Base-by-base conservation (phyloP, 2,888 invertebrate species). In the Amphipoea lucens region DNA sequence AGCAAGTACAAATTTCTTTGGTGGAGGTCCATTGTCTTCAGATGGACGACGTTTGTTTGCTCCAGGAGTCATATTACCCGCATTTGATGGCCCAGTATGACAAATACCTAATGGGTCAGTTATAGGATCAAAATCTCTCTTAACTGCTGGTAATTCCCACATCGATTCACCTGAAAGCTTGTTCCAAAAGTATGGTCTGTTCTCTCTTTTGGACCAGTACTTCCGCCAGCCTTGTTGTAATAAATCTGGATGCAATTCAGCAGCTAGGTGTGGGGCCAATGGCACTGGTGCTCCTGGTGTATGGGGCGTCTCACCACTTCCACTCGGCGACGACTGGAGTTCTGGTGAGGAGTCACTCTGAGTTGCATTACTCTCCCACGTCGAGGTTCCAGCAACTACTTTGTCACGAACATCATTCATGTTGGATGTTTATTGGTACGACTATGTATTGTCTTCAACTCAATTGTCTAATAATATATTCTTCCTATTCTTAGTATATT, bases 101-200 rank as follows among this genome's bases (percentile, higher is more conserved):
- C 98, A 98, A 87, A 99, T 99, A 20, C 99, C 99, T 81, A 99
- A 96, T 0, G 99, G 99, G 95, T 99, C 99, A 76, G 99, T 99
- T 72, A 99, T 97, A 1, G 99, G 99, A 97, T 99, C 99, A 95
- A 98, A 99, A 90, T 98, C 98, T 81, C 98, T 97, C 92, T 98
- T 98, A 17, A 98, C 95, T n/a, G 98, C 97, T 23, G 99, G 99
- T 97, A 99, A 98, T 94, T 99, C 99, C 99, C 99, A 99, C 89
- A 99, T 97, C n/a, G 99, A 99, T 96, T 99, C 99, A 76, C 99
- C 99, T 0, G 99, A 99, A 45, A 98, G 96, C 96, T 99, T 99
- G 94, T 99, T 99, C 98, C 99, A 99, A 96, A 98, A 99, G 94
- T 99, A 99, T 3, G 99, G 99, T 51, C 99, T 97, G 93, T 98